A percentile compares a stretch with the other conserved stretches of the same genome.
Conservation (phyloP, 1,140 invertebrate species). For the Eurosta solidaginis region DNA sequence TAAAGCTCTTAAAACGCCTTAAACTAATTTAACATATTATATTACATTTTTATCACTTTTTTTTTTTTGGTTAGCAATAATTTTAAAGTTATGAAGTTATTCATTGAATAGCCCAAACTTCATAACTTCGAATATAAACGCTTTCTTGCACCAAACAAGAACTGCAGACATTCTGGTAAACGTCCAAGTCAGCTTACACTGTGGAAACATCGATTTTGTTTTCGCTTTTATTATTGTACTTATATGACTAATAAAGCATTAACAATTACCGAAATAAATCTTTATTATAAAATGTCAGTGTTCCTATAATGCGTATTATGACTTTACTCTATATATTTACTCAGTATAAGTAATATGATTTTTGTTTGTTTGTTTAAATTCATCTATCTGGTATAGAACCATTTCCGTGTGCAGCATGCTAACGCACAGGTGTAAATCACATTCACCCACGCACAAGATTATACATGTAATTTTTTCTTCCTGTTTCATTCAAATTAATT, state of each 20-base stretch:
- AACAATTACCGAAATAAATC: slow-evolving; percentile 24
- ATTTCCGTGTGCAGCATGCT: background rate
- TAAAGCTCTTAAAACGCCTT: no score
- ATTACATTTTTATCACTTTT: no score
- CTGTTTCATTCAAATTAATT: background rate
- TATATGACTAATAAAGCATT: slow-evolving; percentile 25
- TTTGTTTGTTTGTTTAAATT: no score
- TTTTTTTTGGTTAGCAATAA: no score
- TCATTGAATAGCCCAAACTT: no score
- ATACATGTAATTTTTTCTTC: background rate
- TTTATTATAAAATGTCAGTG: slow-evolving; percentile 10
- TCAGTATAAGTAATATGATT: background rate
- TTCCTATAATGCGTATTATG: background rate
- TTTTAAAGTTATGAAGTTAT: no score
- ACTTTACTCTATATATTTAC: no score
- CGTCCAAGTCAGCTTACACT: background rate
- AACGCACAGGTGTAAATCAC: background rate
- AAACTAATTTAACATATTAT: no score
- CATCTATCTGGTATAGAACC: background rate
- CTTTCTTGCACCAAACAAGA: no score
- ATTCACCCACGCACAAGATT: background rate
- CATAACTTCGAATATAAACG: no score
- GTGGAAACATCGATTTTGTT: background rate
- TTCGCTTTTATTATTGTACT: background rate
- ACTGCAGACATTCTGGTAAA: no score